phyloP scores from a whole-genome alignment of 1,140 invertebrate genomes.

The Atta cephalotes region DNA sequence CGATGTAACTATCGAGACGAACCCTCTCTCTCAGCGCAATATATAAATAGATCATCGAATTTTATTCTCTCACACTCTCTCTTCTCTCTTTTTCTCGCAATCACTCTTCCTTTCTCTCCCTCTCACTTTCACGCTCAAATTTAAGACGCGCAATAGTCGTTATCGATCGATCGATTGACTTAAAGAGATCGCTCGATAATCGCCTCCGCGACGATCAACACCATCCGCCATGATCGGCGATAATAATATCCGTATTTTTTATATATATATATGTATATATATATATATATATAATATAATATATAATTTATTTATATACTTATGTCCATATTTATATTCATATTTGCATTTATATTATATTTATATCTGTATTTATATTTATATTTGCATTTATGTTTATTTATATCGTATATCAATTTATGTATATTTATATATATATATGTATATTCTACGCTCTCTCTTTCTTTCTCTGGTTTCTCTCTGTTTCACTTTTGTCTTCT shows the following conservation, averaged over 20 bases:
- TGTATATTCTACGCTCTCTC: slow-evolving; percentile 75
- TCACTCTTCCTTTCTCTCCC: neutral
- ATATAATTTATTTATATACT: slow-evolving; percentile 75
- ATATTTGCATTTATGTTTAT: slow-evolving; percentile 67
- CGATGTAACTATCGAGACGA: slow-evolving; percentile 72
- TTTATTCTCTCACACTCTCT: slow-evolving; percentile 29
- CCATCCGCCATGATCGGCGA: slow-evolving; percentile 40
- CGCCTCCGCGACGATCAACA: slow-evolving; percentile 51
- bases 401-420: slow-evolving; percentile 66
- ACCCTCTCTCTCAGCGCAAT: slow-evolving; percentile 56
- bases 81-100: slow-evolving; percentile 42
- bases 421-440: slow-evolving; percentile 61
- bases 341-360: slow-evolving; percentile 68
- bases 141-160: slow-evolving; percentile 68
- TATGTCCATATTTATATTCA: slow-evolving; percentile 69
- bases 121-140: slow-evolving; percentile 57
- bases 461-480: neutral
- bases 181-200: slow-evolving; percentile 63
- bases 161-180: slow-evolving; percentile 59
- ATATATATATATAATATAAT: slow-evolving; percentile 78
- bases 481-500: slow-evolving; percentile 5
- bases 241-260: slow-evolving; percentile 70
- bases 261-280: slow-evolving; percentile 78
- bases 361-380: slow-evolving; percentile 70
- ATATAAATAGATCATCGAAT: slow-evolving; percentile 82